Percentiles rank a stretch among this genome's conserved stretches.
Evolutionary conservation across 2,113 vertebrate species (phyloP).

Genomic region (Stigmatopora argus): DNA sequence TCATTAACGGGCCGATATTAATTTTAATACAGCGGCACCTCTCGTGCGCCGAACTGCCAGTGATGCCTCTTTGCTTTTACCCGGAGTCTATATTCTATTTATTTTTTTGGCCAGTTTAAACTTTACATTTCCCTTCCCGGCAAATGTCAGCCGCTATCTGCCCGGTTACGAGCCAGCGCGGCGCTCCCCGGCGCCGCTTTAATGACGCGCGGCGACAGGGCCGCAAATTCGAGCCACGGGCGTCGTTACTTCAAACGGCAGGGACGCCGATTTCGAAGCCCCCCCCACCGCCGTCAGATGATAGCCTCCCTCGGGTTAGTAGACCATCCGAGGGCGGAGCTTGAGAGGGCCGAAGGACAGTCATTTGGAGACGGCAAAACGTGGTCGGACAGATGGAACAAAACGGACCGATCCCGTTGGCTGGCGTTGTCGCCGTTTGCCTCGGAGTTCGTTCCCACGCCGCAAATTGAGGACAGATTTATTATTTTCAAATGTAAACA

Average conservation of each 20-base stretch:
- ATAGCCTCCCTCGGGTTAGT: neutral
- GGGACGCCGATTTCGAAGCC: neutral
- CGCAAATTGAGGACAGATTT: too few relatives aligned
- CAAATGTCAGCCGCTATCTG: slow-evolving; percentile 5
- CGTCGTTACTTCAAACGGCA: neutral
- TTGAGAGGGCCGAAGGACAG: too few relatives aligned
- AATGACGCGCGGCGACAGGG: neutral
- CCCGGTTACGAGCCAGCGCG: neutral
- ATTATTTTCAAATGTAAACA: too few relatives aligned
- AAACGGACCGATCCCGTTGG: too few relatives aligned
- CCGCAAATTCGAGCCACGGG: neutral
- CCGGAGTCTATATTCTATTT: neutral
- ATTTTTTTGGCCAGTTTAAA: neutral
- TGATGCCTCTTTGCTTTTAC: neutral
- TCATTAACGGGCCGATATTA: neutral
- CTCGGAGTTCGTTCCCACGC: too few relatives aligned
- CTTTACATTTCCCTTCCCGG: neutral
- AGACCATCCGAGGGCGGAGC: too few relatives aligned
- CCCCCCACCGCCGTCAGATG: neutral
- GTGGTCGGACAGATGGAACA: too few relatives aligned
- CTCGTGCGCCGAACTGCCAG: neutral
- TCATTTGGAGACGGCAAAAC: too few relatives aligned
- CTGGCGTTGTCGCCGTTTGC: too few relatives aligned
- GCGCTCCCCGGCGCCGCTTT: neutral
- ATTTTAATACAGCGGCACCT: neutral